Base-by-base conservation (phyloP, 1,140 invertebrate species). In the Scaptomyza pallida region DNA sequence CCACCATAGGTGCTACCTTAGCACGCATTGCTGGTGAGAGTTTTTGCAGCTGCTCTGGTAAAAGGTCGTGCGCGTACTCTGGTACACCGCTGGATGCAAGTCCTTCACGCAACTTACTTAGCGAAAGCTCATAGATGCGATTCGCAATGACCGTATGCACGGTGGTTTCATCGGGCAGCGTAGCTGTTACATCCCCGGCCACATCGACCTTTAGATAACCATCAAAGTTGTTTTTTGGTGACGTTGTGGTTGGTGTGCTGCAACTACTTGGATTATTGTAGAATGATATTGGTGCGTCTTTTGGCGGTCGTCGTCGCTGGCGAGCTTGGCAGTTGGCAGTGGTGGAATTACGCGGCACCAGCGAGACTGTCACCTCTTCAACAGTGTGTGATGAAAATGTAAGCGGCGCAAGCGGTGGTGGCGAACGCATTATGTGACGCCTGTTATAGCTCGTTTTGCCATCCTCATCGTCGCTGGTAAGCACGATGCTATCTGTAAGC, bases 71-170 rank as follows among this genome's bases (percentile, higher is more conserved):
- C 2, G 81, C 48, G 21, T 90, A 90, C 21, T 90, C 89, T 0
- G 89, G 71, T 19, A 89, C 72, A 10, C 89, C 89, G 26, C 86
- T 89, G 8, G 89, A 85, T 13, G 89, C 89, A 6, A 91, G 73
- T 17, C 89, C 89, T 55, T 91, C 89, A 8, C 89, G 82, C 5
- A 91, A 43, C 21, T 91, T 90, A 30, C 86, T 89, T 0, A 91
- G 51, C 19, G 89, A 91, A 1, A 91, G 64, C 44, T 91, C 89
- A 47, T 90, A 91, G 26, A 89, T 90, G 55, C 86, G 82, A 48
- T 91, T 91, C 0, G 89, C 89, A n/a, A 91, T 90, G 1, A 89
- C 86, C 19, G 89, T 91, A 17, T 91, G 89, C 3, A 91, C 89
- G n/a, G 89, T 91, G 12, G 89, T 91, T 35, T 91, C 89, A 59